phyloP scores from a whole-genome alignment of 2,888 invertebrate genomes.

The Sinodicranocentrus sp. region DNA sequence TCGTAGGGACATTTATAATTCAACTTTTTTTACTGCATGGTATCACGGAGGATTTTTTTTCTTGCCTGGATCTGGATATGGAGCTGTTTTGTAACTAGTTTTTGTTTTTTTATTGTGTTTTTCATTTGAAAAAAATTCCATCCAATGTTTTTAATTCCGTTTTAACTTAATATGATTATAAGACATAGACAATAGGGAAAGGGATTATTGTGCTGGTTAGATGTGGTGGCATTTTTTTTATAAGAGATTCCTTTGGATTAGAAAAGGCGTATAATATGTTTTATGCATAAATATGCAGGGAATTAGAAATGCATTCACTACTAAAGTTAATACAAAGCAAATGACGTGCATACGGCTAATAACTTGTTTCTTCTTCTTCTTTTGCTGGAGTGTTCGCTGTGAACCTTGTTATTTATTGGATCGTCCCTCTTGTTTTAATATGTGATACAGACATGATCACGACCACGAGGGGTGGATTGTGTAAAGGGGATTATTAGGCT shows the following conservation, averaged over 20 bases:
- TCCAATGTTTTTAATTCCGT: too few species aligned
- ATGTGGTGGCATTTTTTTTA: too few species aligned
- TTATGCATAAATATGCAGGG: constrained; percentile 8
- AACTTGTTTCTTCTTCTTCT: constrained; percentile 22
- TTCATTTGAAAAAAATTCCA: too few species aligned
- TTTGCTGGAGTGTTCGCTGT: constrained; percentile 12
- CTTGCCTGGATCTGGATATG: too few species aligned
- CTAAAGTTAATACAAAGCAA: not conserved
- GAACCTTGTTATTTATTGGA: constrained; percentile 41
- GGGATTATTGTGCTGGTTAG: too few species aligned
- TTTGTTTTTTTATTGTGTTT: too few species aligned
- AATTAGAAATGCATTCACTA: not conserved
- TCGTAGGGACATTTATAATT: constrained; percentile 49
- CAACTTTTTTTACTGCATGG: constrained; percentile 33
- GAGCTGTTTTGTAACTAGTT: too few species aligned
- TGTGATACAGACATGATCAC: not conserved
- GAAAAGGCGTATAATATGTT: constrained; percentile 40
- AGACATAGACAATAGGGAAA: too few species aligned
- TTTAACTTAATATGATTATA: constrained; percentile 26
- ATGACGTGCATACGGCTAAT: not conserved
- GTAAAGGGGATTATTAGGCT: not conserved
- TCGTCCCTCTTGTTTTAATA: constrained; percentile 31
- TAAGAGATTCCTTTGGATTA: constrained; percentile 23
- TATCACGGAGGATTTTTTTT: too few species aligned
- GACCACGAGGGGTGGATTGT: constrained; percentile 33